Evolutionary conservation across 2,113 vertebrate species (phyloP).

Genomic region (Bombycilla garrulus): DNA sequence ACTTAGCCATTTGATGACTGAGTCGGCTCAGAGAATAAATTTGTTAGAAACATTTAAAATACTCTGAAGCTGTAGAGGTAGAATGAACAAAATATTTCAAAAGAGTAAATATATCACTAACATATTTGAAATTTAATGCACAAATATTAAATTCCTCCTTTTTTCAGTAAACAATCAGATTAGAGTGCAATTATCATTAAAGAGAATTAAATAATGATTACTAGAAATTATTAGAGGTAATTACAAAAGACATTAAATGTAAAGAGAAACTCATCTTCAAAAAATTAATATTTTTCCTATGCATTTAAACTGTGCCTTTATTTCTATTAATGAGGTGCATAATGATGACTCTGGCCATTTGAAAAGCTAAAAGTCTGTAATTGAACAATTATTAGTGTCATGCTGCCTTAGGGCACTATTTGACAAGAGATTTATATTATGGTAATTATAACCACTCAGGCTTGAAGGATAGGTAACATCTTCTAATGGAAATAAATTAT

Average conservation of each 20-base stretch:
- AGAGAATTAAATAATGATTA: constrained; percentile 49
- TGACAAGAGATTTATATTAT: constrained; percentile 80
- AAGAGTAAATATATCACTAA: not conserved
- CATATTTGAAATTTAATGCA: not conserved
- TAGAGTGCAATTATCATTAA: constrained; percentile 49
- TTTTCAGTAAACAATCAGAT: constrained; percentile 50
- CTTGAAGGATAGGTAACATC: constrained; percentile 84
- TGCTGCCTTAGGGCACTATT: constrained; percentile 76
- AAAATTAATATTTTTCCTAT: constrained; percentile 63
- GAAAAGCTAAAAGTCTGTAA: constrained; percentile 77
- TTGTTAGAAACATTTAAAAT: not conserved
- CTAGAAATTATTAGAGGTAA: constrained; percentile 54
- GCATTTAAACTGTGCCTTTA: constrained; percentile 57
- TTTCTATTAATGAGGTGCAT: constrained; percentile 65
- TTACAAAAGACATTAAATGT: constrained; percentile 59
- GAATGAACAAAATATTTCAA: not conserved
- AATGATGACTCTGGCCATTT: constrained; percentile 72
- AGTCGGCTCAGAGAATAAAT: not conserved
- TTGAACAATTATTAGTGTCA: constrained; percentile 80
- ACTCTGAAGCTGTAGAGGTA: not conserved
- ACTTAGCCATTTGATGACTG: not conserved
- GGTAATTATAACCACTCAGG: constrained; percentile 78
- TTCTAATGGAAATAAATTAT: constrained; percentile 77
- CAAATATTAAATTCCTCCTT: not conserved
- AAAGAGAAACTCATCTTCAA: constrained; percentile 58